These are phyloP conservation scores for Limnephilus rhombicus DNA, from an alignment of 2,888 invertebrate genomes.

Conservation along the genomic window DNA sequence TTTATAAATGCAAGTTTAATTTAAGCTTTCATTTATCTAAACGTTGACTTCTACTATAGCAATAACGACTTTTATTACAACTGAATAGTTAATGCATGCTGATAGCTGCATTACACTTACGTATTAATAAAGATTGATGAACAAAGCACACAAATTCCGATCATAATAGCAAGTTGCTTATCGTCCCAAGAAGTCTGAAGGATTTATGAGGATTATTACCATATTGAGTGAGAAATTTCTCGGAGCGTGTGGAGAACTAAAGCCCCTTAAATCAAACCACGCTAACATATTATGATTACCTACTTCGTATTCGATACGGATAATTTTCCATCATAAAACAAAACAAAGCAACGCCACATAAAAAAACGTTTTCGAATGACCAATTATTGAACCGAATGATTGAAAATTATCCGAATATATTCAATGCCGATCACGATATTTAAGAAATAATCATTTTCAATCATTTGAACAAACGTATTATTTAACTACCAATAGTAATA, in stretches of 20 bases:
- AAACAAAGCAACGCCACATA: neutral
- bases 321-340: slow-evolving; percentile 4
- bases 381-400: neutral
- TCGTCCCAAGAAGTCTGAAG: neutral
- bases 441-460: no score
- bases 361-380: neutral
- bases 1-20: no score
- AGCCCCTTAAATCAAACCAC: slow-evolving; percentile 20
- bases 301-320: slow-evolving; percentile 11
- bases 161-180: neutral
- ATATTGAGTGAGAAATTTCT: neutral
- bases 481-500: no score
- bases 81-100: neutral
- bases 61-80: neutral
- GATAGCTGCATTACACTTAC: neutral
- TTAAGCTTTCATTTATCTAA: no score
- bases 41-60: neutral
- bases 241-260: neutral
- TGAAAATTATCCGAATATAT: neutral
- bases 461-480: no score
- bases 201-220: neutral
- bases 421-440: neutral
- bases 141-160: neutral
- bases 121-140: neutral
- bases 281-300: slow-evolving; percentile 30